Evolutionary conservation across 2,797 vertebrate genomes (phyloP).

Genomic region (Alosa sapidissima): DNA sequence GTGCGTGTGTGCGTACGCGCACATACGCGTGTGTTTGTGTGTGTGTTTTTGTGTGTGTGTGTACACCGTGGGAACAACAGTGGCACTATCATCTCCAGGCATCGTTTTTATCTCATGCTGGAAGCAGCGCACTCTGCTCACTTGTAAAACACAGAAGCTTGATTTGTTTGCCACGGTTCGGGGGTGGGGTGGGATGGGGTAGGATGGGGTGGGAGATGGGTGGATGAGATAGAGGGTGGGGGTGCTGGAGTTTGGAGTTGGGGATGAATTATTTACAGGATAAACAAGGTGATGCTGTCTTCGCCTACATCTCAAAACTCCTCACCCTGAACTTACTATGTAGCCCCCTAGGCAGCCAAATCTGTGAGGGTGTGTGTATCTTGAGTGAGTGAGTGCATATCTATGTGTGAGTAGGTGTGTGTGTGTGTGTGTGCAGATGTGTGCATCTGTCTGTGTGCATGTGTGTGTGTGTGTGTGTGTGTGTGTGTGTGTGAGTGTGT

Average conservation of each 20-base stretch:
- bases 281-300: constrained; percentile 75
- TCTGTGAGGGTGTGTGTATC: neutral
- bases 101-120: constrained; percentile 68
- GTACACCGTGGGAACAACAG: constrained; percentile 54
- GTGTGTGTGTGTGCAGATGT: neutral
- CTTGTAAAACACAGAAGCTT: constrained; percentile 74
- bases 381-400: neutral
- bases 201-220: neutral
- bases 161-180: constrained; percentile 67
- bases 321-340: constrained; percentile 45
- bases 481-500: neutral
- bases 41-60: neutral
- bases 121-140: constrained; percentile 64
- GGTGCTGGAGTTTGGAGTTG: neutral
- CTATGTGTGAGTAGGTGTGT: neutral
- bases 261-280: constrained; percentile 73
- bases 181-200: constrained; percentile 19
- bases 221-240: neutral
- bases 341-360: neutral
- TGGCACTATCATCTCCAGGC: constrained; percentile 69
- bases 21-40: neutral
- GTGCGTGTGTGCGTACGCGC: neutral
- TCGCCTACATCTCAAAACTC: constrained; percentile 64
- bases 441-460: neutral
- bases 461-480: neutral